Conservation (phyloP, 1,140 invertebrate species). For the Drosophila virilis region DNA sequence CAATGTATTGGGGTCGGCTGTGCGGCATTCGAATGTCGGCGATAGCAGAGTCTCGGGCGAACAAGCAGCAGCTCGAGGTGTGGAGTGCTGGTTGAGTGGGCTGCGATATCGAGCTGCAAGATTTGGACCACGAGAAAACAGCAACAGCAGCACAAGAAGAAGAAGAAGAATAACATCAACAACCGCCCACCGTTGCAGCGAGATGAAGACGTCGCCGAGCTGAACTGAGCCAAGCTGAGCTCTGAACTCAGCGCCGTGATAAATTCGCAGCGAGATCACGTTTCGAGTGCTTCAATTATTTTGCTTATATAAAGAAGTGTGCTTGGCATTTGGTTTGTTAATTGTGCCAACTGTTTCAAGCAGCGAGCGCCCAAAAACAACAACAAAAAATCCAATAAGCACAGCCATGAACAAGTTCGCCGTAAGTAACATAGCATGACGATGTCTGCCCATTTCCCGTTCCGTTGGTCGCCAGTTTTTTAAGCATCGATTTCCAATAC, state of each 20-base stretch:
- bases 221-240: slow-evolving; percentile 28
- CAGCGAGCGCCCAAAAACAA: slow-evolving; percentile 55
- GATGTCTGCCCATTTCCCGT: slow-evolving; percentile 38
- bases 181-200: slow-evolving; percentile 5
- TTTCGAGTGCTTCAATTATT: slow-evolving; percentile 71
- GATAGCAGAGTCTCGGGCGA: slow-evolving; percentile 24
- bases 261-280: slow-evolving; percentile 75
- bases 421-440: slow-evolving; percentile 54
- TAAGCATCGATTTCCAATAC: slow-evolving; percentile 7
- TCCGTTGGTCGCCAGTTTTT: slow-evolving; percentile 19
- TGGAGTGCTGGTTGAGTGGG: slow-evolving; percentile 4
- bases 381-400: slow-evolving; percentile 21
- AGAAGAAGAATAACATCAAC: background rate
- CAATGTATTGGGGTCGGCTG: slow-evolving; percentile 3
- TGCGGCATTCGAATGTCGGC: slow-evolving; percentile 18
- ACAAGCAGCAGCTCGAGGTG: slow-evolving; percentile 20
- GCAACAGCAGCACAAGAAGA: background rate
- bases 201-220: slow-evolving; percentile 21
- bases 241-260: slow-evolving; percentile 57
- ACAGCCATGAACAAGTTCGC: slow-evolving; percentile 76
- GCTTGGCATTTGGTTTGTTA: slow-evolving; percentile 76
- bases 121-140: slow-evolving; percentile 12
- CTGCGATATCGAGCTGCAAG: slow-evolving; percentile 20
- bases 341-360: slow-evolving; percentile 78
- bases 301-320: slow-evolving; percentile 82